phyloP scores from a whole-genome alignment of 2,888 invertebrate species.

The Troides helena region DNA sequence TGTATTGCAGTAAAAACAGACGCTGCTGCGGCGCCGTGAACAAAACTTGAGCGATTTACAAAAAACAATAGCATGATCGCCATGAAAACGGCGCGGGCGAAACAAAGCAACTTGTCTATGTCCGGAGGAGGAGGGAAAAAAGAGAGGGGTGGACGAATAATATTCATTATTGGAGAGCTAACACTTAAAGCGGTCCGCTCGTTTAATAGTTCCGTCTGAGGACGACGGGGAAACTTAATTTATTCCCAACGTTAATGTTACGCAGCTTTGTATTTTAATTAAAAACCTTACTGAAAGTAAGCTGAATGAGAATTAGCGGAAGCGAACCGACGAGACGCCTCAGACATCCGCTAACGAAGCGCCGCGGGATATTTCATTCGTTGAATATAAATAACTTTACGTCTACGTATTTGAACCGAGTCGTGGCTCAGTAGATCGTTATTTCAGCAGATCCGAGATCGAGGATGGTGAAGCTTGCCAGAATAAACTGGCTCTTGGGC shows the following conservation, averaged over 20 bases:
- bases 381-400: background rate
- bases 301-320: constrained; percentile 19
- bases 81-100: constrained; percentile 1
- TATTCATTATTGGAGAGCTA: constrained; percentile 66
- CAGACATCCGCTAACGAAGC: constrained; percentile 7
- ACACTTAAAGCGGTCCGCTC: constrained; percentile 52
- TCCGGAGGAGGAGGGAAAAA: constrained; percentile 24
- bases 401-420: background rate
- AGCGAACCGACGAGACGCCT: constrained; percentile 6
- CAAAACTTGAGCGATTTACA: background rate
- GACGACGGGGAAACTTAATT: constrained; percentile 39
- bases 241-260: constrained; percentile 40
- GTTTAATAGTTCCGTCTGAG: constrained; percentile 41
- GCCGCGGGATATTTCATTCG: background rate
- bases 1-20: too few relatives aligned
- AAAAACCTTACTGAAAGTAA: constrained; percentile 27
- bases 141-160: constrained; percentile 49
- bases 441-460: too few relatives aligned
- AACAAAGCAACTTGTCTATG: constrained; percentile 18
- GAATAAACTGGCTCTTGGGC: too few relatives aligned
- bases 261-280: constrained; percentile 28
- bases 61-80: constrained; percentile 12
- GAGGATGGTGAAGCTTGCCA: too few relatives aligned
- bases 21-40: too few relatives aligned
- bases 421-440: too few relatives aligned